Base-by-base conservation (phyloP, 2,888 invertebrate genomes). In the Epistrophe eligans region DNA sequence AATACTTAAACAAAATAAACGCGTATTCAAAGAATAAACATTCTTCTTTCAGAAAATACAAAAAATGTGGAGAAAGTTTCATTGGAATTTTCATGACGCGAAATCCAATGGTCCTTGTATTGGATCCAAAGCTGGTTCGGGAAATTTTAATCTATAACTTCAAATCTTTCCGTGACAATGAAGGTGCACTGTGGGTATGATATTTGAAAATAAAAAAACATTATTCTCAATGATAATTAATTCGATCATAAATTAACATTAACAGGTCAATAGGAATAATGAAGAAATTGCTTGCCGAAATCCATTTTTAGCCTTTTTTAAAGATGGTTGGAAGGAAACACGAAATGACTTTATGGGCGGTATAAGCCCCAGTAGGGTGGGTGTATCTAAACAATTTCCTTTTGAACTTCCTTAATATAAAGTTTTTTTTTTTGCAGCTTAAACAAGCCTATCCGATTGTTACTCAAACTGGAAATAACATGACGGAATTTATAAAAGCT, bases 1-100 rank as follows among this genome's bases (percentile, higher is more conserved):
- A n/a, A n/a, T n/a, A 28, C 2, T 4, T 4, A 28, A 28, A 32
- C 35, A 8, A 35, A 1, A 9, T 9, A 7, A 0, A 32, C 32
- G 1, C 7, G 32, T 35, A 35, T 9, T 35, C 1, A 35, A 35
- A 35, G 2, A 10, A 38, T 11, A 11, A 38, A 11, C 11, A 40
- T 60, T 38, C 8, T 11, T 4, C 4, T 38, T 67, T 35, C 17
- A 70, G 82, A 38, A 38, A 48, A 11, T 82, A 66, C 43, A 77
- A 82, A 11, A 74, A 67, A 24, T 67, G 74, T 17, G 80, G 80
- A 0, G 82, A 82, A 48, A 74, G 72, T 40, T 90, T 91, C 43
- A 89, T 92, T n/a, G 93, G 93, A 0, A 88, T 93, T 7, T 93
- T 90, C 62, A 88, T 88, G 11, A 83, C 90, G 3, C 84, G 89